Evolutionary conservation across 2,888 invertebrate genomes (phyloP), one percentile per base, ranked within the genome.

Genomic region (Torymus tubicola): DNA sequence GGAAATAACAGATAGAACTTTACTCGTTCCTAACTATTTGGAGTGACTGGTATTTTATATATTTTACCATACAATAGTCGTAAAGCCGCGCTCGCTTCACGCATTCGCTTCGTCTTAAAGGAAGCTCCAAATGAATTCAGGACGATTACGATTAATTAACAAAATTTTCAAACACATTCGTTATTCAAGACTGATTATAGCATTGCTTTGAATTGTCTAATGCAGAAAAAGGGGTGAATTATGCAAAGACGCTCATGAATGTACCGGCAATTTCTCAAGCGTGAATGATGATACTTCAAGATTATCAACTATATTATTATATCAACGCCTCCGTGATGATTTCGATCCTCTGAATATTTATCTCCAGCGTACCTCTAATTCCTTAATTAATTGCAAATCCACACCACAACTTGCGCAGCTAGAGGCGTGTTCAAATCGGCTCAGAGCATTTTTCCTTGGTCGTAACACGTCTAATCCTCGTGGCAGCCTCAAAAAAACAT

Each of bases 11-110:
- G 53, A 53, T 71, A 60, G 13, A 50, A 71, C 18, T 71, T n/a
- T 61, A 53, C 55, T 73, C n/a, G 16, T 55, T 64, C 12, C 55
- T 64, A 52, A 55, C 55, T 64, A 55, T 61, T 4, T 5, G 16
- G 73, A 65, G 57, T 73, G 73, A 73, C 73, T 73, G 12, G 73
- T 67, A 58, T 58, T 58, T 74, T 74, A 52, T 52, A 13, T 10
- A 50, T 12, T 60, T 70, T 60, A 71, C 13, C 78, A 65, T 24
- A 60, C 78, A 78, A 77, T 78, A 18, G n/a, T n/a, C n/a, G n/a
- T n/a, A n/a, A n/a, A n/a, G 68, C 42, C 42, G 42, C 42, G 14
- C 10, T 64, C 10, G 18, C 24, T 18, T 50, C 16, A 42, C 58
- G 3, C 8, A 58, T 2, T 14, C 18, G 10, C 2, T n/a, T 75